Percentiles rank a stretch among this genome's conserved stretches.
Conservation (phyloP, 2,797 vertebrate species). For the Pseudomugil gertrudae region DNA sequence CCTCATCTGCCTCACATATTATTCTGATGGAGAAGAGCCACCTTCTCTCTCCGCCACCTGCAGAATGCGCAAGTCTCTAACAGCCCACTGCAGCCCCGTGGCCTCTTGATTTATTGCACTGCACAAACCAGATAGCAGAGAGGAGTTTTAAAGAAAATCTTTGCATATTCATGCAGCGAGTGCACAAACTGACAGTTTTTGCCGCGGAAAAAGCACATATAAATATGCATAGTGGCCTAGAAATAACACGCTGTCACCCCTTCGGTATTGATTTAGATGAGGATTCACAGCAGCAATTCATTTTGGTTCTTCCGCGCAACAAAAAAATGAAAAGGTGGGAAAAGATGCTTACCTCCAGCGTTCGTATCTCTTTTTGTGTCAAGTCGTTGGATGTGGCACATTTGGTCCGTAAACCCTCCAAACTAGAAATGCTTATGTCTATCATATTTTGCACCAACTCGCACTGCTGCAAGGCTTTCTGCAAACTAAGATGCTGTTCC, state of each 20-base stretch:
- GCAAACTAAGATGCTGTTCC: conserved; percentile 93
- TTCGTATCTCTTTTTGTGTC: conserved; percentile 96
- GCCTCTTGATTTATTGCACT: conserved; percentile 81
- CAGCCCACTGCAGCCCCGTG: conserved; percentile 83
- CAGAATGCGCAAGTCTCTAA: conserved; percentile 91
- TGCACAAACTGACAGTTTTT: background rate
- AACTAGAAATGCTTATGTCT: conserved; percentile 97
- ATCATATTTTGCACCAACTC: conserved; percentile 99
- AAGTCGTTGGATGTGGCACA: conserved; percentile 99
- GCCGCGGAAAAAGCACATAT: conserved; percentile 7
- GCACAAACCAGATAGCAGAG: conserved; percentile 68
- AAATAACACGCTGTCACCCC: conserved; percentile 46
- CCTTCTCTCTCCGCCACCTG: conserved; percentile 89
- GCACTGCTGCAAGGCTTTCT: conserved; percentile 98
- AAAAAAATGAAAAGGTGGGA: no score
- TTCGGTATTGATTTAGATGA: conserved; percentile 49
- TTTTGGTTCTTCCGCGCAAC: conserved; percentile 24
- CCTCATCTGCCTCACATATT: conserved; percentile 65
- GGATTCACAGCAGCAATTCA: conserved; percentile 46
- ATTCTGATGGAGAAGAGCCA: conserved; percentile 72
- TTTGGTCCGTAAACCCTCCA: conserved; percentile 98
- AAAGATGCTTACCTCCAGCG: conserved; percentile 89
- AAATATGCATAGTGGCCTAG: conserved; percentile 62
- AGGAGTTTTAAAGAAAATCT: conserved; percentile 29
- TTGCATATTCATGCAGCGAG: conserved; percentile 35